phyloP scores from a whole-genome alignment of 2,797 vertebrate species.

The Tapirus indicus region DNA sequence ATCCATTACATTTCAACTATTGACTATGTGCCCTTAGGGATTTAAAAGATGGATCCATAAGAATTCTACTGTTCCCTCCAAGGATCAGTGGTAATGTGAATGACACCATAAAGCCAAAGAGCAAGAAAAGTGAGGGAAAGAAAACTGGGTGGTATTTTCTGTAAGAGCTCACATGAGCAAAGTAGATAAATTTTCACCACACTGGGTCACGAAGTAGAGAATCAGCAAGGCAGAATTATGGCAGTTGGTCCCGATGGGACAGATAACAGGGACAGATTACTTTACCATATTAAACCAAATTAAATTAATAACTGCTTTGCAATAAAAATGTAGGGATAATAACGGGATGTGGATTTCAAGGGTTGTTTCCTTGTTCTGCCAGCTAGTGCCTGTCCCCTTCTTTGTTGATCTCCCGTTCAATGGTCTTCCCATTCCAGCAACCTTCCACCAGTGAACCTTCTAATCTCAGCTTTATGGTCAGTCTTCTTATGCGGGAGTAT shows the following conservation, averaged over 20 bases:
- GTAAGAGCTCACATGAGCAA: not conserved
- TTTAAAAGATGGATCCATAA: not conserved
- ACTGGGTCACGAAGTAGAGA: not conserved
- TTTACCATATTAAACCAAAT: conserved; percentile 27
- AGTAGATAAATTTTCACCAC: conserved; percentile 27
- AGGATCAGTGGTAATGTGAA: conserved; percentile 35
- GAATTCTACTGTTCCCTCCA: not conserved
- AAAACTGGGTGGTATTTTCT: not conserved
- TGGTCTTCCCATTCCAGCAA: not conserved
- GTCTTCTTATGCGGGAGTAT: not conserved
- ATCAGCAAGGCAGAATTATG: not conserved
- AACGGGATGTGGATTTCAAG: conserved; percentile 9
- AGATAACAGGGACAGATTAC: conserved; percentile 32
- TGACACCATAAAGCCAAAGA: not conserved
- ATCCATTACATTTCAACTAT: conserved; percentile 47
- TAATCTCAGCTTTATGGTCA: not conserved
- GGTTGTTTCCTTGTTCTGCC: not conserved
- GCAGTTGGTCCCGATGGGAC: not conserved
- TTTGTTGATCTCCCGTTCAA: not conserved
- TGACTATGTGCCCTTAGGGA: not conserved
- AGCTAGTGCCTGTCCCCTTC: not conserved
- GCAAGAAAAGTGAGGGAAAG: not conserved
- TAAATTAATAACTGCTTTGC: not conserved
- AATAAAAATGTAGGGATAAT: conserved; percentile 23
- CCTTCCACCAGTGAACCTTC: not conserved